Percentiles rank a stretch among this genome's conserved stretches.
Conservation (phyloP, 1,140 invertebrate genomes). For the Tetramorium parvispinum region DNA sequence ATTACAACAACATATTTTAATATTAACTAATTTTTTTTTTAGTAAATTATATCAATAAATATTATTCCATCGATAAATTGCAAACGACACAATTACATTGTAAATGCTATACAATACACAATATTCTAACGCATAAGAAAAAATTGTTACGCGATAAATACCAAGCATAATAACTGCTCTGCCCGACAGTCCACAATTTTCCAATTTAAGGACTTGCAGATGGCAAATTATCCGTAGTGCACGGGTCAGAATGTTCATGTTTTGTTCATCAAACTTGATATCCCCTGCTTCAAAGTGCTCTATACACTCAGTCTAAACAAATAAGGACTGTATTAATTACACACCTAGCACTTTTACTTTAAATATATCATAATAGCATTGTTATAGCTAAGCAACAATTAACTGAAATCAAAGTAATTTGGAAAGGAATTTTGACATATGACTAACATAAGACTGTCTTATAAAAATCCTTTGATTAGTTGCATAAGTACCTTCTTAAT, state of each 20-base stretch:
- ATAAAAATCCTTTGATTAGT: neutral
- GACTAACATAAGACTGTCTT: neutral
- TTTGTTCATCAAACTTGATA: slow-evolving; percentile 89
- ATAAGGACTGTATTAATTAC: slow-evolving; percentile 61
- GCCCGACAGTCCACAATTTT: slow-evolving; percentile 90
- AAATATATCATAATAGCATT: neutral
- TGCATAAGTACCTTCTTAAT: slow-evolving; percentile 89
- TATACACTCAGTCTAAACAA: slow-evolving; percentile 89
- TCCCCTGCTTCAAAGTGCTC: slow-evolving; percentile 90
- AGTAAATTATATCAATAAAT: slow-evolving; percentile 39
- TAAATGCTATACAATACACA: neutral
- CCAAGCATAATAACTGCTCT: slow-evolving; percentile 89
- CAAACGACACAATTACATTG: neutral
- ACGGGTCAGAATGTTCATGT: slow-evolving; percentile 89
- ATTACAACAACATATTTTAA: slow-evolving; percentile 2
- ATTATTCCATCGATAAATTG: neutral
- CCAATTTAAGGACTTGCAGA: slow-evolving; percentile 90
- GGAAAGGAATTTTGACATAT: neutral
- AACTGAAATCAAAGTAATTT: slow-evolving; percentile 4
- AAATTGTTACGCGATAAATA: slow-evolving; percentile 79
- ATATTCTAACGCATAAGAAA: neutral
- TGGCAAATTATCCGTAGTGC: slow-evolving; percentile 89
- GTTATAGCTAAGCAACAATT: neutral
- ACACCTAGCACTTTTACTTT: slow-evolving; percentile 11
- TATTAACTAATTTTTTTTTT: neutral